Base-by-base conservation (phyloP, 2,888 invertebrate species). In the Phalera bucephala region DNA sequence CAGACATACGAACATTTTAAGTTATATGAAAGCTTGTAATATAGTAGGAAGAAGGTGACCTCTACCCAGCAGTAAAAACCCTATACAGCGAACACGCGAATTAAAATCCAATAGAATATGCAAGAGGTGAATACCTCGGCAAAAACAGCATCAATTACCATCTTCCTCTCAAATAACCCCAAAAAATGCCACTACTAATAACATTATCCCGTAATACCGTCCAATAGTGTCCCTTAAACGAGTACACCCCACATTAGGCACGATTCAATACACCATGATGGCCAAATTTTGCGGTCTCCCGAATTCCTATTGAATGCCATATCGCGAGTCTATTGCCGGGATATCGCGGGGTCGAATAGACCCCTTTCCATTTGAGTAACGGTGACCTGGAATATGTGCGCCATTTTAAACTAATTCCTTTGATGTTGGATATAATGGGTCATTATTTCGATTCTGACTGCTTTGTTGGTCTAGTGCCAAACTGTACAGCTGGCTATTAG, bases 251-350 rank as follows among this genome's bases (percentile, higher is more conserved):
- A 60, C 65, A 71, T 73, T 70, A 69, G 45, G 38, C 40, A 55
- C 73, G 65, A 54, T 52, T 63, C 67, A 72, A 41, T 70, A 66
- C 72, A 55, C 64, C 50, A 41, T 44, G 68, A 68, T 69, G 67
- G 56, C 54, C 52, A 55, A 71, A 75, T 75, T 75, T 74, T 61
- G 75, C 71, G 75, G 70, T 56, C 45, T 46, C 64, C 67, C 62
- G 62, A 64, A 55, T 67, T 61, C 50, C 65, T 51, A 74, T 77
- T 73, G 57, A 72, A 60, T 40, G 38, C 36, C 49, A 45, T 56
- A 59, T 52, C 53, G 41, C 45, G 48, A 46, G 1, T 11, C 19
- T 29, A 29, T 27, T 27, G 9, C 27, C 14, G 29, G 17, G 17
- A 10, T 29, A 29, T 29, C 29, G 29, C 19, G 19, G 29, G 19